phyloP scores from a whole-genome alignment of 2,113 vertebrate species.

The Osmerus mordax region DNA sequence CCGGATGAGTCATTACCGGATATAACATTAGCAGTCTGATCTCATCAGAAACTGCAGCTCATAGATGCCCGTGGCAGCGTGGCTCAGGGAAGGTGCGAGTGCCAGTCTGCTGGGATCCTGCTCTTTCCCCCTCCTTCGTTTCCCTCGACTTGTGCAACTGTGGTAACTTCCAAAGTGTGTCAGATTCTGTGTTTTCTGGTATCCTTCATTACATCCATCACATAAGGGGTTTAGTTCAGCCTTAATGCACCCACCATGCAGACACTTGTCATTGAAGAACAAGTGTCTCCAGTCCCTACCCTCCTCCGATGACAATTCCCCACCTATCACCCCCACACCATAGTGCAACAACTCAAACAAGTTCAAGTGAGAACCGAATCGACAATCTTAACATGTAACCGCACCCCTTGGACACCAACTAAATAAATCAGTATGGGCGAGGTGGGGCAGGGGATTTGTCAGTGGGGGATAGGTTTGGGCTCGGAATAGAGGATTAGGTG shows the following conservation, averaged over 20 bases:
- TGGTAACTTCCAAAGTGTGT: no score
- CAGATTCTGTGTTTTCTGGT: no score
- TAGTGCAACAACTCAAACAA: conserved; percentile 19
- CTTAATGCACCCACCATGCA: no score
- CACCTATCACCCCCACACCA: background rate
- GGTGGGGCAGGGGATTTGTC: conserved; percentile 13
- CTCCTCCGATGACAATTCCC: background rate
- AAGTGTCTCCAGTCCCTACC: no score
- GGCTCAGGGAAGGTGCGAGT: background rate
- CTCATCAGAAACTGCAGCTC: conserved; percentile 47
- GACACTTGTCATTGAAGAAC: no score
- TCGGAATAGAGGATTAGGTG: conserved; percentile 61
- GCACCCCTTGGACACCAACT: conserved; percentile 55
- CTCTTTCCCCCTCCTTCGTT: no score
- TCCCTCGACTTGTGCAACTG: no score
- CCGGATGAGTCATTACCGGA: conserved; percentile 43
- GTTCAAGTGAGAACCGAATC: conserved; percentile 44
- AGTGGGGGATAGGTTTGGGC: conserved; percentile 51
- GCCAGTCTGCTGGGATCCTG: no score
- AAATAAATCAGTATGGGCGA: conserved; percentile 58
- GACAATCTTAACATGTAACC: conserved; percentile 48
- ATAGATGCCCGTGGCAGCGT: conserved; percentile 29
- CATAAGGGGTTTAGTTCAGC: no score
- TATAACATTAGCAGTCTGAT: conserved; percentile 60
- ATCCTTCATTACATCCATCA: no score